These are phyloP conservation scores for Pseudomyrmex gracilis DNA, from an alignment of 1,140 invertebrate species.

Conservation along the genomic window DNA sequence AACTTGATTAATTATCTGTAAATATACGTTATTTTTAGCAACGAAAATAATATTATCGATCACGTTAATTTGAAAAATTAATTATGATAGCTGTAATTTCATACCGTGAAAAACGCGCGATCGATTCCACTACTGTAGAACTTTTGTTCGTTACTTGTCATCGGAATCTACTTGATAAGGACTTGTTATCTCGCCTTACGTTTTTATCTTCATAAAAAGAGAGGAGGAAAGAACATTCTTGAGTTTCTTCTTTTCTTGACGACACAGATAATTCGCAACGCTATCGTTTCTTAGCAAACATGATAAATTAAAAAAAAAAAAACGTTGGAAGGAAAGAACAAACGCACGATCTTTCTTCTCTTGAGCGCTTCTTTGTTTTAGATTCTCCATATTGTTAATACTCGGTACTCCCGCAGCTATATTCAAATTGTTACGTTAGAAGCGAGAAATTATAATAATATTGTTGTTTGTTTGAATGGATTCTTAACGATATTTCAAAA, in stretches of 20 bases:
- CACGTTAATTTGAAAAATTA: neutral
- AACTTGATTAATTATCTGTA: neutral
- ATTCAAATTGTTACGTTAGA: no score
- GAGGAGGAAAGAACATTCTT: neutral
- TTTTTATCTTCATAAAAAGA: slow-evolving; percentile 28
- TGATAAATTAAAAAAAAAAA: slow-evolving; percentile 12
- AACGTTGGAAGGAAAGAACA: neutral
- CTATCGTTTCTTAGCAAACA: slow-evolving; percentile 6
- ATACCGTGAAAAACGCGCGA: neutral
- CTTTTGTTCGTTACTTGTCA: slow-evolving; percentile 32
- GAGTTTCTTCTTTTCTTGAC: slow-evolving; percentile 22
- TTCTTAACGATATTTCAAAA: no score
- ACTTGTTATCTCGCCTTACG: slow-evolving; percentile 5
- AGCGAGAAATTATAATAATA: no score
- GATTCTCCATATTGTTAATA: no score
- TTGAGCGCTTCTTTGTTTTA: no score
- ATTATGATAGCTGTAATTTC: slow-evolving; percentile 6
- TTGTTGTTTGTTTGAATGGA: no score
- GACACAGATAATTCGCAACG: slow-evolving; percentile 39
- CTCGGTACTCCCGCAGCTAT: no score
- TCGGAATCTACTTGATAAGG: slow-evolving; percentile 36
- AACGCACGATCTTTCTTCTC: neutral
- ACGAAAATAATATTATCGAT: neutral
- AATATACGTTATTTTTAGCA: neutral
- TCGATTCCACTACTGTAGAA: slow-evolving; percentile 9